Conservation (phyloP, 2,797 vertebrate species). For the Coregonus suidteri region DNA sequence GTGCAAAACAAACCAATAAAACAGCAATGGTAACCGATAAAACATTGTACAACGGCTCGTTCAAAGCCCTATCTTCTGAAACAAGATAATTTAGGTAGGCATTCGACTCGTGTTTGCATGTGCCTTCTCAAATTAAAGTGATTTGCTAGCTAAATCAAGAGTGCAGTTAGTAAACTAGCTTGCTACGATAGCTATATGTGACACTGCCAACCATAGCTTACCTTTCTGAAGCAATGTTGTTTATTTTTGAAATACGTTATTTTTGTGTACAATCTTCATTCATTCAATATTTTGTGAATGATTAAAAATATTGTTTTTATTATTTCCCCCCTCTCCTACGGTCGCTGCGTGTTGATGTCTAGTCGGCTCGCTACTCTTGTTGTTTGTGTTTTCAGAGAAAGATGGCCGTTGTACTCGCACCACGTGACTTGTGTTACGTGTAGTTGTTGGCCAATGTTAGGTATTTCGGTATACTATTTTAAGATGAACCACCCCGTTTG, state of each 20-base stretch:
- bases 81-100: background rate
- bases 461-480: background rate
- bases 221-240: conserved; percentile 69
- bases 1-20: conserved; percentile 19
- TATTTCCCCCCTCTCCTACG: conserved; percentile 64
- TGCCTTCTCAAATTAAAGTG: background rate
- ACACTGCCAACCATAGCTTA: conserved; percentile 59
- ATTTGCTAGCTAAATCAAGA: conserved; percentile 45
- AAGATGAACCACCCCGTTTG: background rate
- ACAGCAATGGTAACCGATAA: background rate
- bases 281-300: conserved; percentile 14
- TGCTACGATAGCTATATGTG: conserved; percentile 18
- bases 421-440: conserved; percentile 12
- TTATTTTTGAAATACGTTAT: conserved; percentile 54
- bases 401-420: conserved; percentile 79
- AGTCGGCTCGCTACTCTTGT: conserved; percentile 79
- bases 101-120: background rate
- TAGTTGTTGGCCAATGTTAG: background rate
- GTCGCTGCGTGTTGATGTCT: conserved; percentile 80
- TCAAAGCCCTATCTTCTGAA: background rate
- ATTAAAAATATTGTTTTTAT: conserved; percentile 55
- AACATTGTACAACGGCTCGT: background rate
- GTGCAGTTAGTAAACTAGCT: too few relatives aligned
- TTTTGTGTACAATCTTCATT: conserved; percentile 47
- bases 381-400: conserved; percentile 91